Base-by-base conservation (phyloP, 2,797 vertebrate species). In the Pelobates cultripes region DNA sequence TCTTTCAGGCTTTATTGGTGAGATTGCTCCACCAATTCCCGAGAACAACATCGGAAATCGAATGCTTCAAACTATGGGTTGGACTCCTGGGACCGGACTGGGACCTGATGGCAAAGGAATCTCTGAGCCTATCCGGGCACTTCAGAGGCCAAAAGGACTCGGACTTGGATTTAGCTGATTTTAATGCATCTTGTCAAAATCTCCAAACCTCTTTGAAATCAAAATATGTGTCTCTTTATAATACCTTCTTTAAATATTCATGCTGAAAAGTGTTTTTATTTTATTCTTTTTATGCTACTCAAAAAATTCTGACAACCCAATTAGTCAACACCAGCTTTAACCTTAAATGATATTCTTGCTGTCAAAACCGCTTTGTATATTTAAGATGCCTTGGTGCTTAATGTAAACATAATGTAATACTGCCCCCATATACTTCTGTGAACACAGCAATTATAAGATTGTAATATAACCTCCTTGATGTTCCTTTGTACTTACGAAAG, bases 11-110 rank as follows among this genome's bases (percentile, higher is more conserved):
- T 89, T 95, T 72, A 94, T 99, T 12, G 97, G 95, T 82, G 98
- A 99, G 91, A 95, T 88, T 0, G 94, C 93, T 0, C 88, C 91
- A 80, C 93, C 94, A 60, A 96, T 99, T 86, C 94, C 97, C 0
- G 98, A 99, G 80, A 93, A 88, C 15, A 99, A 98, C 89, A 91
- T 97, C 87, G 98, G 98, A 57, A 99, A 89, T 88, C 95, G 97
- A 74, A 99, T 99, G 97, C 88, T 99, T 73, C 98, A 99, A 91
- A 96, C 85, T 79, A 98, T 99, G 97, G 98, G 97, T 60, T 99
- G 98, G 98, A 96, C 83, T 43, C 98, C 98, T 0, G 98, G 94
- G 61, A 90, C 89, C 3, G 97, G 98, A 80, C 93, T 99, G 0
- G 97, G 97, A 61, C 96, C 97, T 0, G 97, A 98, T 0, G 96